Evolutionary conservation across 1,140 invertebrate genomes (phyloP), one percentile per base, ranked within the genome.

Genomic region (Heliconius hewitsoni): DNA sequence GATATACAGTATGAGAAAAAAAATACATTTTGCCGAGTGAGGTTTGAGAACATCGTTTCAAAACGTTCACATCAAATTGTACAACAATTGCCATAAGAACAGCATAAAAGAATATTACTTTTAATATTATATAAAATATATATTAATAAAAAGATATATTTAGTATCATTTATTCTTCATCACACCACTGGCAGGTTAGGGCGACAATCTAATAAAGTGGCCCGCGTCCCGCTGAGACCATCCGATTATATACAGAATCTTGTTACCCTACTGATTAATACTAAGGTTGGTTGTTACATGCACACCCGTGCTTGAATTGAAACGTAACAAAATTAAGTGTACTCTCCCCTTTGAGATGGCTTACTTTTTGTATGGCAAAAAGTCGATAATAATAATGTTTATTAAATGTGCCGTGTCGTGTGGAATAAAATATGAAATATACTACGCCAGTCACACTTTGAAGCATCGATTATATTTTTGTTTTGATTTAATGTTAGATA

Each of bases 201-300:
- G 90, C 82, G 90, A 91, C 92, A 92, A 93, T 93, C 90, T 92
- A 93, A 93, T 92, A 93, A 92, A 90, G 74, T 88, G 91, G 84
- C 88, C 89, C 86, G 87, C 88, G 82, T 86, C 91, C 92, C 88
- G 90, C 90, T 86, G 91, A 86, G 90, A 90, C 87, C 82, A 85
- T 91, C 91, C 90, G 90, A 92, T 93, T 94, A 93, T 87, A 87
- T 86, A 82, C 81, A 81, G 82, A 93, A 93, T 89, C 90, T 91
- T 87, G 92, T 93, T 93, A 93, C 91, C 92, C 91, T 90, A 90
- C 90, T 93, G 91, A 93, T 93, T 93, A 93, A 92, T 92, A 92
- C 88, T 86, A 88, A 89, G 84, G 84, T 83, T 79, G 85, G 80
- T 18, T 78, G 78, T 79, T 73, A 81, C 83, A 82, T 84, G 83